phyloP scores from a whole-genome alignment of 2,888 invertebrate species.

The Rotaria macrura region DNA sequence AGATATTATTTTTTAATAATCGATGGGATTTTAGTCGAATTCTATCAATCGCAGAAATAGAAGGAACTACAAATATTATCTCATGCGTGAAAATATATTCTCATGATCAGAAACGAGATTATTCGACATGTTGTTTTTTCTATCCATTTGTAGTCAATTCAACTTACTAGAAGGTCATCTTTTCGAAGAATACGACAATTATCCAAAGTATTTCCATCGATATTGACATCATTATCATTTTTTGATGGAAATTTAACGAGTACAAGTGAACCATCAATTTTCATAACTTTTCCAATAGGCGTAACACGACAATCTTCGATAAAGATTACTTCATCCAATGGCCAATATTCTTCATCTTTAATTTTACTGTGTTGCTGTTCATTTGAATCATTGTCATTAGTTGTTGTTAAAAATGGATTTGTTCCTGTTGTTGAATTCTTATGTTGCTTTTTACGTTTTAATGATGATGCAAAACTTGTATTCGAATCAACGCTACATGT shows the following conservation, averaged over 20 bases:
- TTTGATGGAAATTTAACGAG: constrained; percentile 70
- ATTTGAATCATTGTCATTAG: neutral
- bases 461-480: neutral
- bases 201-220: constrained; percentile 61
- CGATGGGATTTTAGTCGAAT: too few relatives aligned
- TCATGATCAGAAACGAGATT: too few relatives aligned
- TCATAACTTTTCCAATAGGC: constrained; percentile 63
- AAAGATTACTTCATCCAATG: constrained; percentile 86
- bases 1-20: too few relatives aligned
- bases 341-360: constrained; percentile 83
- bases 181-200: constrained; percentile 83
- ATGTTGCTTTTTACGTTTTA: neutral
- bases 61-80: too few relatives aligned
- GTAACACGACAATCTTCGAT: constrained; percentile 81
- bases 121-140: too few relatives aligned
- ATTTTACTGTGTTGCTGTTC: constrained; percentile 12
- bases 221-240: constrained; percentile 50
- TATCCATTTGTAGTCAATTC: neutral
- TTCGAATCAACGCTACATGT: constrained; percentile 71
- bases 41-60: too few relatives aligned
- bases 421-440: neutral
- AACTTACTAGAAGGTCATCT: constrained; percentile 68
- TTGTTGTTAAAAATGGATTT: neutral
- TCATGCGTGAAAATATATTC: too few relatives aligned
- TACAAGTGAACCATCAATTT: constrained; percentile 89